A percentile compares a stretch with the other conserved stretches of the same genome.
Evolutionary conservation across 2,113 vertebrate genomes (phyloP).

Genomic region (Tupaia chinensis): DNA sequence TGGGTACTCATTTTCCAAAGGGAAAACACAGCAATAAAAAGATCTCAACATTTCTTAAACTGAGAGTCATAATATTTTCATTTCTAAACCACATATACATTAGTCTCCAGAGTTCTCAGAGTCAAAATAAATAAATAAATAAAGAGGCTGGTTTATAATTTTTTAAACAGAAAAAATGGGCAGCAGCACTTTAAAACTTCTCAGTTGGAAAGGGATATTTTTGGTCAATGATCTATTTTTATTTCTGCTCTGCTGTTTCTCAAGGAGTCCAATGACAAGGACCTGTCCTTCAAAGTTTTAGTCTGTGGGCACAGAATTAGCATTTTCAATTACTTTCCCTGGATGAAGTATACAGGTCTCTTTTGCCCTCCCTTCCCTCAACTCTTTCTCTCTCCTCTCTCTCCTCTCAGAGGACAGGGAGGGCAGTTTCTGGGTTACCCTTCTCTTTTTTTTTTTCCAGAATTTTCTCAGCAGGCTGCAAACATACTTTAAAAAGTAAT

Average conservation of each 20-base stretch:
- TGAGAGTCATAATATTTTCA: slow-evolving; percentile 33
- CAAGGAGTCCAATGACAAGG: slow-evolving; percentile 86
- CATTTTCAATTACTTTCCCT: slow-evolving; percentile 86
- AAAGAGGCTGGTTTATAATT: slow-evolving; percentile 74
- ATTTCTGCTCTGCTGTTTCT: slow-evolving; percentile 87
- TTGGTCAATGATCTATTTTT: slow-evolving; percentile 90
- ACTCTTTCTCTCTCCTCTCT: not conserved
- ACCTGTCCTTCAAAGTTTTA: slow-evolving; percentile 86
- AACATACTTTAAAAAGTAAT: slow-evolving; percentile 68
- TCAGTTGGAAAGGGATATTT: slow-evolving; percentile 87
- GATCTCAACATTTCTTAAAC: not conserved
- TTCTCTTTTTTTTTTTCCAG: not conserved
- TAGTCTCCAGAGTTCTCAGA: slow-evolving; percentile 41
- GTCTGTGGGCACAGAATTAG: slow-evolving; percentile 82
- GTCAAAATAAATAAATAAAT: slow-evolving; percentile 44
- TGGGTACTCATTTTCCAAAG: not conserved
- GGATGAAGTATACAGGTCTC: slow-evolving; percentile 63
- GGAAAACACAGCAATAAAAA: not conserved
- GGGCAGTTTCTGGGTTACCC: slow-evolving; percentile 58
- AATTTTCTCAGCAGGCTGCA: slow-evolving; percentile 64
- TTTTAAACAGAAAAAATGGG: slow-evolving; percentile 76
- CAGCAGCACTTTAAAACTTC: slow-evolving; percentile 83
- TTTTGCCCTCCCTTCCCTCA: slow-evolving; percentile 37
- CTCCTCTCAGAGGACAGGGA: slow-evolving; percentile 12
- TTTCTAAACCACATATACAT: slow-evolving; percentile 67